phyloP scores from a whole-genome alignment of 2,797 vertebrate genomes.

The Lutjanus campechanus region DNA sequence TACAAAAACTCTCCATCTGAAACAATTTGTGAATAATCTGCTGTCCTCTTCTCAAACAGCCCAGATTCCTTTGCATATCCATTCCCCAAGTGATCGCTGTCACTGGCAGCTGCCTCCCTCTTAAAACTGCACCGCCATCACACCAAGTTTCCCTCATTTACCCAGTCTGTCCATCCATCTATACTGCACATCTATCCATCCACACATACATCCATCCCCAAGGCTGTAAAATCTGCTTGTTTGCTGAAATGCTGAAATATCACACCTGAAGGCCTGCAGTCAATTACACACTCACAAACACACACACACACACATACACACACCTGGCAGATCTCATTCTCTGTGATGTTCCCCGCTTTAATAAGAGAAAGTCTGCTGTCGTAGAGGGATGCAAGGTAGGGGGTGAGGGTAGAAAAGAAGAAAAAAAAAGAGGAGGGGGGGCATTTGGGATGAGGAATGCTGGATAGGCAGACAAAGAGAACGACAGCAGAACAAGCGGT shows the following conservation, averaged over 20 bases:
- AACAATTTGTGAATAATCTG: constrained; percentile 15
- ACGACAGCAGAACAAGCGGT: constrained; percentile 25
- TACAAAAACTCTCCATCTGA: background rate
- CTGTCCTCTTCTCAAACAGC: constrained; percentile 7
- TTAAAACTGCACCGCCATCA: constrained; percentile 23
- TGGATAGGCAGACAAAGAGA: constrained; percentile 43
- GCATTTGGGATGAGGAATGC: constrained; percentile 34
- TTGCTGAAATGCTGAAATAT: constrained; percentile 56
- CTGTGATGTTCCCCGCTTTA: constrained; percentile 52
- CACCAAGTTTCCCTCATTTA: constrained; percentile 31
- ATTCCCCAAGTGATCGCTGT: constrained; percentile 30
- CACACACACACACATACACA: constrained; percentile 34
- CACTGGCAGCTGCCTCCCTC: constrained; percentile 35
- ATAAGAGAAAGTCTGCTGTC: constrained; percentile 41
- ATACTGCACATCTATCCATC: background rate
- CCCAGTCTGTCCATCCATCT: constrained; percentile 18
- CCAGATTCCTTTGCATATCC: constrained; percentile 5
- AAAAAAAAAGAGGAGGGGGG: constrained; percentile 6
- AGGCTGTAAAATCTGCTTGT: constrained; percentile 51
- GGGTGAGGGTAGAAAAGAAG: background rate
- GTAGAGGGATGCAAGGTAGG: background rate
- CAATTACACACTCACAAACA: constrained; percentile 41
- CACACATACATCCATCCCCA: constrained; percentile 28
- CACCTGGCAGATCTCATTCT: constrained; percentile 62
- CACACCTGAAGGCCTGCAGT: constrained; percentile 36